A percentile compares a stretch with the other conserved stretches of the same genome.
Conservation (phyloP, 2,888 invertebrate genomes). For the Aspidiotus rigidus region DNA sequence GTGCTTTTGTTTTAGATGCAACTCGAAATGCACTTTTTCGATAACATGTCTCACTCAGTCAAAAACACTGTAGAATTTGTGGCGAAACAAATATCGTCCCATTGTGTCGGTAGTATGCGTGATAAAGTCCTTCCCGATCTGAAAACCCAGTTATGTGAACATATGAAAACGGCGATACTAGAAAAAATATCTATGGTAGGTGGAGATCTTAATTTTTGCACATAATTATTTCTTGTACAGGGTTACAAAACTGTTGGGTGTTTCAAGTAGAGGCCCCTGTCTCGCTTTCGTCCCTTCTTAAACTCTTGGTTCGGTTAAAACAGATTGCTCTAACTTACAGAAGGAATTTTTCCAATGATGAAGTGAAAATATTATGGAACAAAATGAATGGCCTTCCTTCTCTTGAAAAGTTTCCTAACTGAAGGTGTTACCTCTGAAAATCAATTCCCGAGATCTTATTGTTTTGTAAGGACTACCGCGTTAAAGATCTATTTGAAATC, state of each 20-base stretch:
- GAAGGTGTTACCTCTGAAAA: too few species aligned
- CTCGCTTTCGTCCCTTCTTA: too few species aligned
- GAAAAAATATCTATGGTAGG: background rate
- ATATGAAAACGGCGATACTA: background rate
- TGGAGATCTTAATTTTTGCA: background rate
- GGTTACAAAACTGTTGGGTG: too few species aligned
- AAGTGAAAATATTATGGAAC: background rate
- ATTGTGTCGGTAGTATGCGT: slow-evolving; percentile 14
- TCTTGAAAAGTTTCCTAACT: too few species aligned
- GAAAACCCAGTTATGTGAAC: slow-evolving; percentile 7
- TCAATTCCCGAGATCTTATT: too few species aligned
- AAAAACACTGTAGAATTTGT: slow-evolving; percentile 25
- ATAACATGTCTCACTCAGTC: slow-evolving; percentile 24
- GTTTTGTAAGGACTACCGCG: background rate
- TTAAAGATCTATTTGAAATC: background rate
- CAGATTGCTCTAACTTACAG: background rate
- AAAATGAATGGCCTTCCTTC: too few species aligned
- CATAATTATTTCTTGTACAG: background rate
- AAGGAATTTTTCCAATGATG: background rate
- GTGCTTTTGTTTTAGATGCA: slow-evolving; percentile 3
- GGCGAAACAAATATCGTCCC: slow-evolving; percentile 19
- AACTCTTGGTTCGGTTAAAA: too few species aligned
- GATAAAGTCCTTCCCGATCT: slow-evolving; percentile 22
- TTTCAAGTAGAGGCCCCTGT: too few species aligned
- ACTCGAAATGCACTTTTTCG: slow-evolving; percentile 23